phyloP scores from a whole-genome alignment of 30 jellyfish, hydroid and myxozoan genomes.

The Chironex yamaguchii region DNA sequence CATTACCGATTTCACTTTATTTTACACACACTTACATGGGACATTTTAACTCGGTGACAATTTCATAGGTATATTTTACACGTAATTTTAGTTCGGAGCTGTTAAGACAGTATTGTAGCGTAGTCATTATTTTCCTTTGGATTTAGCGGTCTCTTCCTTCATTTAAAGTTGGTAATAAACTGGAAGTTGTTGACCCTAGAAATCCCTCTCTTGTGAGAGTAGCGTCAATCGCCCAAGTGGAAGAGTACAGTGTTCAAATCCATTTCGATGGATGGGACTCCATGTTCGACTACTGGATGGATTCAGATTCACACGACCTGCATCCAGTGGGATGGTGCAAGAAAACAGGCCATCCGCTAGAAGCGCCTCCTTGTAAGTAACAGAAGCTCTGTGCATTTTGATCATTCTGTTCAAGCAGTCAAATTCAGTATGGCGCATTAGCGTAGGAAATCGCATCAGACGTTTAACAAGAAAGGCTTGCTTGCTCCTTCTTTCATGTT shows the following conservation, averaged over 20 bases:
- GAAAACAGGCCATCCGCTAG: conserved; percentile 90
- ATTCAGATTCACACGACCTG: conserved; percentile 89
- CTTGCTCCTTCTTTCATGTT: too few species aligned
- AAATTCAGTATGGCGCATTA: too few species aligned
- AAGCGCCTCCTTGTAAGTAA: conserved; percentile 94
- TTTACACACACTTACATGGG: too few species aligned
- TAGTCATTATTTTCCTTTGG: neutral
- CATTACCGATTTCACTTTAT: too few species aligned
- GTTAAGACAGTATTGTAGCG: neutral
- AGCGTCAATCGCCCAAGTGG: conserved; percentile 74
- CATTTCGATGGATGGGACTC: conserved; percentile 98
- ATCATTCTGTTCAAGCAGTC: too few species aligned
- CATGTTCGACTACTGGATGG: conserved; percentile 94
- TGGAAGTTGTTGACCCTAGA: conserved; percentile 98
- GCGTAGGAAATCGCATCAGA: too few species aligned
- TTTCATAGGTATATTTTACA: neutral
- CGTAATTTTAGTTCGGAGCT: neutral
- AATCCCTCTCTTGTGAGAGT: conserved; percentile 93
- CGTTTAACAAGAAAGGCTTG: too few species aligned
- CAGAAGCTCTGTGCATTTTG: too few species aligned
- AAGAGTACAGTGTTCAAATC: conserved; percentile 81
- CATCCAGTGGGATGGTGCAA: conserved; percentile 98
- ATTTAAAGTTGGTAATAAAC: conserved; percentile 80
- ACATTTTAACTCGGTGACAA: too few species aligned
- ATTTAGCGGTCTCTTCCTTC: conserved; percentile 69